Percentiles rank a stretch among this genome's conserved stretches.
Conservation (phyloP, 1,140 invertebrate genomes). For the Cryptotermes secundus region DNA sequence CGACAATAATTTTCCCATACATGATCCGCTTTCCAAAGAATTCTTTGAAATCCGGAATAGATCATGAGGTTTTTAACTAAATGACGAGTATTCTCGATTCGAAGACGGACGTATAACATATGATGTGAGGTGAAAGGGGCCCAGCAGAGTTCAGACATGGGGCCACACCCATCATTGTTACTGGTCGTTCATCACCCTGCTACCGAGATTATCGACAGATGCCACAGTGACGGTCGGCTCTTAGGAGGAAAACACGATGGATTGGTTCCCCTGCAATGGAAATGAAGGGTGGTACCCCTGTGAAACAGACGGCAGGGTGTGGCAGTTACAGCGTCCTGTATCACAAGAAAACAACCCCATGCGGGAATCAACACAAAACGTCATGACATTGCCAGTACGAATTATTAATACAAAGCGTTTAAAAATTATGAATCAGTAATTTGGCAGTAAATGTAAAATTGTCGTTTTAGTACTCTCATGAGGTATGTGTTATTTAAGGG, state of each 20-base stretch:
- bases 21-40: too few species aligned
- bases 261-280: slow-evolving; percentile 5
- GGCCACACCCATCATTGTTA: background rate
- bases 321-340: background rate
- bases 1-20: too few species aligned
- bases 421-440: background rate
- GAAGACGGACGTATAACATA: background rate
- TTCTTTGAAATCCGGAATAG: too few species aligned
- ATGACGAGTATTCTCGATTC: background rate
- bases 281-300: slow-evolving; percentile 13
- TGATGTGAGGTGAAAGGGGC: background rate
- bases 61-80: background rate
- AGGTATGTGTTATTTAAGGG: too few species aligned
- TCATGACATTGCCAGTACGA: background rate
- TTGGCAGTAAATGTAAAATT: too few species aligned
- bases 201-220: background rate
- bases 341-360: slow-evolving; percentile 8
- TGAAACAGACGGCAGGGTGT: slow-evolving; percentile 4
- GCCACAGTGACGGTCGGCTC: background rate
- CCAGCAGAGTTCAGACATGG: background rate
- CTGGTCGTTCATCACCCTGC: background rate
- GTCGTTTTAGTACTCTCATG: too few species aligned
- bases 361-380: slow-evolving; percentile 4
- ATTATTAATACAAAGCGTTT: background rate
- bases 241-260: slow-evolving; percentile 18